Conservation (phyloP, 2,113 vertebrate species). For the Phyllopteryx taeniolatus region DNA sequence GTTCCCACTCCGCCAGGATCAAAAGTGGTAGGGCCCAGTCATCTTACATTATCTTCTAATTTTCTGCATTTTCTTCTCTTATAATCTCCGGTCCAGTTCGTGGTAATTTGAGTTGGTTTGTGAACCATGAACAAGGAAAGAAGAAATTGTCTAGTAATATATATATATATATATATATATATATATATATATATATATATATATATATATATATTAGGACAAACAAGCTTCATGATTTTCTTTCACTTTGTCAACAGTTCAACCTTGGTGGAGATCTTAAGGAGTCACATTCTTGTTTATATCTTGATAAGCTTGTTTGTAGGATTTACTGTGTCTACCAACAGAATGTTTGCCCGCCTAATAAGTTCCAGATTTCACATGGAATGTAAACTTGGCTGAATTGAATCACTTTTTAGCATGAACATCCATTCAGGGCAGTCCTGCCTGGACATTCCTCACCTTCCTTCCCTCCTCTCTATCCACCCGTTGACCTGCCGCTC, state of each 20-base stretch:
- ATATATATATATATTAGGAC: too few species aligned
- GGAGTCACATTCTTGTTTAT: not conserved
- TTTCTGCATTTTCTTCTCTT: too few species aligned
- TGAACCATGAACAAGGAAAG: not conserved
- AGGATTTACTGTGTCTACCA: not conserved
- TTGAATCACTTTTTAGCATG: conserved; percentile 14
- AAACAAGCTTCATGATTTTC: not conserved
- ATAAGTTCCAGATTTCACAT: not conserved
- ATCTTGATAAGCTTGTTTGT: not conserved
- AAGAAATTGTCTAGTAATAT: too few species aligned
- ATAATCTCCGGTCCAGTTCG: not conserved
- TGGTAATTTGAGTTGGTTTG: not conserved
- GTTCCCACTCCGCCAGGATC: too few species aligned
- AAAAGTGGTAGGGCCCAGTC: too few species aligned
- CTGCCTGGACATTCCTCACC: not conserved
- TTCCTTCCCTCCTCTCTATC: conserved; percentile 20
- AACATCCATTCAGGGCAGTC: conserved; percentile 10
- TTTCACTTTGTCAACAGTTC: not conserved
- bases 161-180: too few species aligned
- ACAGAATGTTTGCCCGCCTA: conserved; percentile 7
- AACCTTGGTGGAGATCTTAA: not conserved
- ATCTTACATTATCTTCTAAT: too few species aligned
- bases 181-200: too few species aligned
- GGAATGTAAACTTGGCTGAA: conserved; percentile 15
- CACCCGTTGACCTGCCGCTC: conserved; percentile 34